phyloP scores from a whole-genome alignment of 2,888 invertebrate genomes.

The Drosophila villosipedis region DNA sequence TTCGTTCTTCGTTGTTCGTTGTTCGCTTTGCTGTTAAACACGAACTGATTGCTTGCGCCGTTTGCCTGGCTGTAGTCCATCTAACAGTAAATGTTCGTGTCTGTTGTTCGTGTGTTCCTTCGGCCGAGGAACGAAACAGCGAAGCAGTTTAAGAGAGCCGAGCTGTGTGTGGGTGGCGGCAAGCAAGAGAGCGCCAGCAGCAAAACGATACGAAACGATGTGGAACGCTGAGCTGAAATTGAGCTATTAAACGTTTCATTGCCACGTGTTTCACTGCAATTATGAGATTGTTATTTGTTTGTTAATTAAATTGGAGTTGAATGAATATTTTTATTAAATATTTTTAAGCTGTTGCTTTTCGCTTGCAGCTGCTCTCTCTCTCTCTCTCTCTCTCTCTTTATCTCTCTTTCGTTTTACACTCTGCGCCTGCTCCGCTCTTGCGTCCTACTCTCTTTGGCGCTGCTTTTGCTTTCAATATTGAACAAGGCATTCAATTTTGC shows the following conservation, averaged over 20 bases:
- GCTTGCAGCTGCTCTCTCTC: background rate
- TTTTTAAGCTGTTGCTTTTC: background rate
- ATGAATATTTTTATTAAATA: background rate
- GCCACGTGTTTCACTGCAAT: slow-evolving; percentile 9
- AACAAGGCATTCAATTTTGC: slow-evolving; percentile 34
- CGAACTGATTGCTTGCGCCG: slow-evolving; percentile 56
- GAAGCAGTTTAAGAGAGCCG: slow-evolving; percentile 11
- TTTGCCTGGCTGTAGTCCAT: slow-evolving; percentile 13
- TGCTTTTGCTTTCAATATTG: slow-evolving; percentile 45
- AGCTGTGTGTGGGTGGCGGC: slow-evolving; percentile 1
- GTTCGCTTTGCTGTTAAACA: slow-evolving; percentile 31
- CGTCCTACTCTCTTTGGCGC: slow-evolving; percentile 6
- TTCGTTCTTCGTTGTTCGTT: slow-evolving; percentile 15
- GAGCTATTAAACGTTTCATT: slow-evolving; percentile 35
- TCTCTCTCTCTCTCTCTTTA: background rate
- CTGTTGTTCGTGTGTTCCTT: slow-evolving; percentile 22
- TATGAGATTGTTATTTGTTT: background rate
- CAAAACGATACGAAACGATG: slow-evolving; percentile 25
- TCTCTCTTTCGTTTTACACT: slow-evolving; percentile 19
- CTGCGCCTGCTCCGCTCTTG: slow-evolving; percentile 43
- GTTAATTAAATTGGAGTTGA: background rate
- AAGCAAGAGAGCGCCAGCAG: background rate
- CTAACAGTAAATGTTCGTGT: slow-evolving; percentile 6
- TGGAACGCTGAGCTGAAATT: slow-evolving; percentile 19
- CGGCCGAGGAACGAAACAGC: slow-evolving; percentile 6